Percentiles rank a stretch among this genome's conserved stretches.
Evolutionary conservation across 2,888 invertebrate genomes (phyloP).

Genomic region (Prosopocoilus inquinatus): DNA sequence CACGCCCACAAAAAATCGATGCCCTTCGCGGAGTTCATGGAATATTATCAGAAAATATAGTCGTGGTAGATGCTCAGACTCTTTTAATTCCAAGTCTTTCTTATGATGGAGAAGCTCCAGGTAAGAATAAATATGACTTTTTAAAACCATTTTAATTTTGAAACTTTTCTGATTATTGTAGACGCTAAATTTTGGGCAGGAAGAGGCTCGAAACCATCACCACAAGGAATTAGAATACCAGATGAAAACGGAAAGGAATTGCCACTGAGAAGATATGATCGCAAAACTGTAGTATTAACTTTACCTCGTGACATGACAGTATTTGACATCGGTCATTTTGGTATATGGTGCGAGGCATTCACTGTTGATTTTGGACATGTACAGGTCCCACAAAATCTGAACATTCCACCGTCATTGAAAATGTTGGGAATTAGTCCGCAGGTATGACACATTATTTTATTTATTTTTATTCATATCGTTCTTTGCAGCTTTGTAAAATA

Average conservation of each 20-base stretch:
- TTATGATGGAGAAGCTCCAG: conserved; percentile 91
- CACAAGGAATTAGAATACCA: conserved; percentile 81
- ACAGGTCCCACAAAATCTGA: conserved; percentile 67
- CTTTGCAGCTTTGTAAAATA: too few species aligned
- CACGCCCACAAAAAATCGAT: conserved; percentile 78
- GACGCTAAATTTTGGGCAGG: conserved; percentile 96
- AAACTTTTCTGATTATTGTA: conserved; percentile 46
- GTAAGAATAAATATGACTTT: conserved; percentile 52
- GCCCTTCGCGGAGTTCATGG: conserved; percentile 77
- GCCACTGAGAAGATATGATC: conserved; percentile 77
- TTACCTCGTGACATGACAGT: conserved; percentile 86
- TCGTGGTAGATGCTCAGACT: conserved; percentile 91
- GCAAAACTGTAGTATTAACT: conserved; percentile 85
- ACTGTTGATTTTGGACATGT: conserved; percentile 91
- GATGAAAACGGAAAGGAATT: conserved; percentile 87
- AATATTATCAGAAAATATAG: conserved; percentile 81
- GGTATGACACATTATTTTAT: conserved; percentile 58
- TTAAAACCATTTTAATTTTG: not conserved
- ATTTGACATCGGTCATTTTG: conserved; percentile 90
- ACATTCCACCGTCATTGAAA: conserved; percentile 87
- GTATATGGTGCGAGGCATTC: conserved; percentile 91
- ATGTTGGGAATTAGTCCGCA: conserved; percentile 93
- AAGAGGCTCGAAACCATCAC: conserved; percentile 73
- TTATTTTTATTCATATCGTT: too few species aligned
- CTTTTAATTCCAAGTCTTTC: conserved; percentile 86